Conservation (phyloP, 2,888 invertebrate genomes). For the Lasioglossum malachurum region DNA sequence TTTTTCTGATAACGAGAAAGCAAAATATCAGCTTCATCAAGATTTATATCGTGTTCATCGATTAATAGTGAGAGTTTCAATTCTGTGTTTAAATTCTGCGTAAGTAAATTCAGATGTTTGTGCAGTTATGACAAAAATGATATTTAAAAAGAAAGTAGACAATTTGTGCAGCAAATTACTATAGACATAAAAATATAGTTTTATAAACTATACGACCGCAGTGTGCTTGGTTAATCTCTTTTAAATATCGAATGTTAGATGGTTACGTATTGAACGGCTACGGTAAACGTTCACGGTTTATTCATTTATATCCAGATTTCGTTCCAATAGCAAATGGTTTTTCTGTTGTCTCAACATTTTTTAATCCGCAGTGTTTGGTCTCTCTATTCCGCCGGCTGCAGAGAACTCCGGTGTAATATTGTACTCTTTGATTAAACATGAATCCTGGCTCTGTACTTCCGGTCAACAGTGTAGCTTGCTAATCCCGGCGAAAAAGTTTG, state of each 20-base stretch:
- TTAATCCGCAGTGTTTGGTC: not conserved
- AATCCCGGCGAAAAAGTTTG: constrained; percentile 32
- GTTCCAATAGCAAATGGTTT: not conserved
- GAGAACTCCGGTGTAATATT: not conserved
- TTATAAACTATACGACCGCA: not conserved
- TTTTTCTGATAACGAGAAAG: not conserved
- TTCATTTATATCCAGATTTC: not conserved
- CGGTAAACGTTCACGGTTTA: not conserved
- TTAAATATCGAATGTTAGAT: not conserved
- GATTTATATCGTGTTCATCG: too few species aligned
- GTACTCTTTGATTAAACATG: not conserved
- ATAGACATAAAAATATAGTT: too few species aligned
- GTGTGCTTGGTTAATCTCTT: not conserved
- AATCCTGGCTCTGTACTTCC: not conserved
- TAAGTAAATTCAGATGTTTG: not conserved
- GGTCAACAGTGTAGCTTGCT: constrained; percentile 15
- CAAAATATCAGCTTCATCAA: not conserved
- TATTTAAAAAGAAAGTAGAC: not conserved
- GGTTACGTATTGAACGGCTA: not conserved
- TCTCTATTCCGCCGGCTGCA: not conserved
- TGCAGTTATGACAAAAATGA: not conserved
- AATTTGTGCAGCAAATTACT: too few species aligned
- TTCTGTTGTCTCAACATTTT: not conserved
- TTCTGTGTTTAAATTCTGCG: too few species aligned
- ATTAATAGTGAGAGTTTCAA: too few species aligned